Evolutionary conservation across 2,797 vertebrate species (phyloP).

Genomic region (Benthosema pterotum): DNA sequence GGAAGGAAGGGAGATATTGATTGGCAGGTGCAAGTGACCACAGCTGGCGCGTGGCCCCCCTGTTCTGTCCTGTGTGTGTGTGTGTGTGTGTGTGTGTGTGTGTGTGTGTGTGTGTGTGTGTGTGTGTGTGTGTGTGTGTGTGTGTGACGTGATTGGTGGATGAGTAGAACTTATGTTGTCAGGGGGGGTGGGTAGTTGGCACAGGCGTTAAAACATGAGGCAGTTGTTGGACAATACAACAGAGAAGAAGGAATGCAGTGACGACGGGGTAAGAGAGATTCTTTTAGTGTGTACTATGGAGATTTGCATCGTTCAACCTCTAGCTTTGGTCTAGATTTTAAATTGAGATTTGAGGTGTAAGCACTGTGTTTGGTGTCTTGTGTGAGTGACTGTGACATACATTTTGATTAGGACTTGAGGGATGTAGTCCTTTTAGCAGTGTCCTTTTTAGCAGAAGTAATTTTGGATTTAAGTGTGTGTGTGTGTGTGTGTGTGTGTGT

Average conservation of each 20-base stretch:
- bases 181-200: conserved; percentile 65
- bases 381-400: no score
- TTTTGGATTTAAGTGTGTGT: no score
- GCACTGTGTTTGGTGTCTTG: no score
- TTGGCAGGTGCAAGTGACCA: conserved; percentile 76
- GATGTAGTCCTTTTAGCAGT: no score
- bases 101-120: no score
- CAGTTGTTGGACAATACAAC: conserved; percentile 70
- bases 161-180: conserved; percentile 55
- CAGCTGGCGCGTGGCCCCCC: conserved; percentile 63
- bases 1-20: conserved; percentile 53
- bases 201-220: conserved; percentile 72
- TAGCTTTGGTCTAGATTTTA: background rate
- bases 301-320: conserved; percentile 1
- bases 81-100: no score
- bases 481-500: no score
- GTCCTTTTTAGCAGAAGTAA: no score
- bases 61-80: conserved; percentile 29
- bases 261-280: conserved; percentile 77
- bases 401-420: no score
- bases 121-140: no score
- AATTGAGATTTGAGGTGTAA: no score
- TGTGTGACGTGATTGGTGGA: conserved; percentile 77
- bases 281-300: conserved; percentile 18
- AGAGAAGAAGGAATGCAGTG: conserved; percentile 58